Conservation (phyloP, 2,888 invertebrate genomes). For the Diarsia brunnea region DNA sequence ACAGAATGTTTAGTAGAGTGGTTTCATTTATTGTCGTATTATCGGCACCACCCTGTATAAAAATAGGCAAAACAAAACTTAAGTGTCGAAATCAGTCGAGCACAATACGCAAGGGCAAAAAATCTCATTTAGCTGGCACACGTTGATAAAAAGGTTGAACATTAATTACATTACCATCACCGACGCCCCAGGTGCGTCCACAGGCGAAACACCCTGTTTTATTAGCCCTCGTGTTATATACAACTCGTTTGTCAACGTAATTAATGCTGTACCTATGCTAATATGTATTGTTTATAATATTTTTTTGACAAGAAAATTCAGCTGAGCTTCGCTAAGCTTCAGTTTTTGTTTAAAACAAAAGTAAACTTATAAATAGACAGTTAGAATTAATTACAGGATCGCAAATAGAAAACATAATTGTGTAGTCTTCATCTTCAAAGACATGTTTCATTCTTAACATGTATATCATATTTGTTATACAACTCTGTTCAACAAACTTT, state of each 20-base stretch:
- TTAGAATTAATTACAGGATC: conserved; percentile 7
- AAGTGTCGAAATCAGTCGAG: conserved; percentile 53
- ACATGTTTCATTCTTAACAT: conserved; percentile 6
- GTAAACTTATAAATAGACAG: conserved; percentile 7
- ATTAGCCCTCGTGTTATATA: conserved; percentile 65
- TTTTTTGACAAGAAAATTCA: conserved; percentile 45
- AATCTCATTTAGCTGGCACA: conserved; percentile 57
- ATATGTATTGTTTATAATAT: conserved; percentile 57
- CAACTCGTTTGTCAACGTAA: conserved; percentile 69
- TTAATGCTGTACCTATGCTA: conserved; percentile 64
- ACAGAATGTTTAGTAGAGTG: too few relatives aligned
- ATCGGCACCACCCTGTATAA: neutral
- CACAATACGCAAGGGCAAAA: conserved; percentile 51
- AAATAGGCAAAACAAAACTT: conserved; percentile 8
- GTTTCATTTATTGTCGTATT: too few relatives aligned
- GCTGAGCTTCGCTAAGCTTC: neutral
- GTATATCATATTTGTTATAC: neutral
- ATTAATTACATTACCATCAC: conserved; percentile 75
- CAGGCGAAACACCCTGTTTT: conserved; percentile 69
- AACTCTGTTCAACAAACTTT: conserved; percentile 15
- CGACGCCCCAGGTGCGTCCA: conserved; percentile 66
- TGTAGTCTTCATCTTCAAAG: neutral
- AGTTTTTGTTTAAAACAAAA: neutral
- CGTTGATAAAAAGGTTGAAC: conserved; percentile 77
- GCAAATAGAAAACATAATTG: neutral